Evolutionary conservation across 2,113 vertebrate genomes (phyloP), one percentile per base, ranked within the genome.

Genomic region (Seriola rivoliana): DNA sequence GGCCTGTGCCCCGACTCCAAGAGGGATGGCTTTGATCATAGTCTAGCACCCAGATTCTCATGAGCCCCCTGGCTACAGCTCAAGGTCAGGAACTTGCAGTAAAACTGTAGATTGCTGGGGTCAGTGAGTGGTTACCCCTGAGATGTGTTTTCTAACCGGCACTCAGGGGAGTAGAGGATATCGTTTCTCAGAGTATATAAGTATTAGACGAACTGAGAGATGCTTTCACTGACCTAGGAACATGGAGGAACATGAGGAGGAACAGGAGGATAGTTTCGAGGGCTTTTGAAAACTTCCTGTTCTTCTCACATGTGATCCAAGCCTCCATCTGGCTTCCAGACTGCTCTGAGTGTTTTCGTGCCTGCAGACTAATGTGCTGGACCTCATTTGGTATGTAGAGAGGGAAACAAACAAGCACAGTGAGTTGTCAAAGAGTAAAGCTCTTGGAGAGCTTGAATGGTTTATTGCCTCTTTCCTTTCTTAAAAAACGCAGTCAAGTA

Each of bases 241-340:
- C 74, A 84, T 29, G 59, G 5, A 54, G 21, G 75, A 79, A 34
- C 74, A 84, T 17, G 57, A 71, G 57, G 40, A 78, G 42, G 67
- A 81, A 77, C 75, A 88, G 75, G 58, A 81, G 75, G 75, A 87
- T 63, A 36, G 80, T 76, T 85, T 72, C 2, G 25, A 79, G 66
- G 68, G 36, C 71, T 62, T 80, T 62, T 81, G 32, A 77, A 90
- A 84, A 84, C 74, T 78, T 92, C 89, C 85, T 86, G 86, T 88
- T 90, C 81, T 81, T 85, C 74, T 88, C 87, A 85, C 85, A 89
- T 93, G 86, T 81, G 84, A 90, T 78, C 73, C 73, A 78, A 66
- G 80, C 87, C 67, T 88, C 92, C 94, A 94, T 95, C 92, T 95
- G 94, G 82, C 80, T 59, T 88, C 92, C 94, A 95, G 93, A 89